phyloP scores from a whole-genome alignment of 2,888 invertebrate species.

The Hydrotaea diabolus region DNA sequence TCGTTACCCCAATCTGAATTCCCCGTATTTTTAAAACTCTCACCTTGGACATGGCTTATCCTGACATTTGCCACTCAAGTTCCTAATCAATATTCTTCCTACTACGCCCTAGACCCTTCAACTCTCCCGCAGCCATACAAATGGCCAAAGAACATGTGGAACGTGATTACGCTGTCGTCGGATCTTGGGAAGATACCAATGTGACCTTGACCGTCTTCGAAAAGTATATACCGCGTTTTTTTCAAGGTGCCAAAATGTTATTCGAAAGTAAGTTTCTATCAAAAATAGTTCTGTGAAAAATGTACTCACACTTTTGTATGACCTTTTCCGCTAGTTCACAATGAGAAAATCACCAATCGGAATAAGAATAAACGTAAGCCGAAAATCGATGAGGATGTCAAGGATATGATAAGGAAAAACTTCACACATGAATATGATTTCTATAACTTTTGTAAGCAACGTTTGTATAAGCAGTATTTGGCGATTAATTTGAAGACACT shows the following conservation, averaged over 20 bases:
- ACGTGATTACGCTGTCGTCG: constrained; percentile 92
- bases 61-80: background rate
- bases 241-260: constrained; percentile 87
- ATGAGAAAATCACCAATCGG: constrained; percentile 82
- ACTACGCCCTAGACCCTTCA: constrained; percentile 86
- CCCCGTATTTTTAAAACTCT: background rate
- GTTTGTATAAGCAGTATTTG: constrained; percentile 86
- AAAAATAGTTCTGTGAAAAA: background rate
- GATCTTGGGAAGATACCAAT: constrained; percentile 93
- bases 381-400: constrained; percentile 89
- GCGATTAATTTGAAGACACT: constrained; percentile 72
- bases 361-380: constrained; percentile 93
- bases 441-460: constrained; percentile 93
- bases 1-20: no score
- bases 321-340: constrained; percentile 72
- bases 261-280: constrained; percentile 87
- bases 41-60: constrained; percentile 14
- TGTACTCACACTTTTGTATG: constrained; percentile 1
- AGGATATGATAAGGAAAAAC: constrained; percentile 90
- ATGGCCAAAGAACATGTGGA: constrained; percentile 92
- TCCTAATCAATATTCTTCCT: background rate
- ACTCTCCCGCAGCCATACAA: constrained; percentile 89
- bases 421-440: constrained; percentile 94
- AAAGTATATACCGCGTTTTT: constrained; percentile 91
- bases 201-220: constrained; percentile 91